Percentiles rank a stretch among this genome's conserved stretches.
Conservation (phyloP, 2,113 vertebrate species). For the Picathartes gymnocephalus region DNA sequence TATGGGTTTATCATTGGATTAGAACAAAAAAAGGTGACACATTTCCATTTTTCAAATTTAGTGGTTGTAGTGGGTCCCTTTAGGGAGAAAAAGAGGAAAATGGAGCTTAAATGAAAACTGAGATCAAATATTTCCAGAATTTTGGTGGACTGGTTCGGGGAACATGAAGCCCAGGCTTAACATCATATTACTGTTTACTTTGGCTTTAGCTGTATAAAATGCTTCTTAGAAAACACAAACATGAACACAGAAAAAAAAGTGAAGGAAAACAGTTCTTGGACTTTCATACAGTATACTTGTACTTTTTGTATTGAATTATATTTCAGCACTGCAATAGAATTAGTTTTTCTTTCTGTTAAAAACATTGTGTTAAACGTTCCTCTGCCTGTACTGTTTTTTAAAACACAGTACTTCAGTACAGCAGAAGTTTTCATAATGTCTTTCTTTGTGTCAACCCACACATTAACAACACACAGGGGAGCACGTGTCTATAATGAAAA, state of each 20-base stretch:
- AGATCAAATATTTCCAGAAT: background rate
- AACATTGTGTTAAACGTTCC: background rate
- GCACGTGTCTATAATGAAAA: background rate
- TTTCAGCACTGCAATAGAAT: background rate
- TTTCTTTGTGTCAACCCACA: background rate
- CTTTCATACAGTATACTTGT: background rate
- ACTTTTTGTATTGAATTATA: background rate
- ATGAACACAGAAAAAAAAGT: background rate
- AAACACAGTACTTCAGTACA: background rate
- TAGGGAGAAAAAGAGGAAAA: background rate
- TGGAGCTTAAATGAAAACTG: background rate
- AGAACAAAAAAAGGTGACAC: background rate
- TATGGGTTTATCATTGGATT: background rate
- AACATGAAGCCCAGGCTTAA: background rate
- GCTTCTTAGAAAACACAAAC: background rate
- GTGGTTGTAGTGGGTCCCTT: background rate
- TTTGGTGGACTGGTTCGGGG: background rate
- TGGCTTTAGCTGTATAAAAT: background rate
- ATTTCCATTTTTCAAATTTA: background rate
- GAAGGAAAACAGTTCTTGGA: background rate
- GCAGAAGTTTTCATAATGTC: background rate
- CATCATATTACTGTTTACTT: background rate
- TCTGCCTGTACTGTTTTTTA: background rate
- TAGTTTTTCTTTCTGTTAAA: background rate
- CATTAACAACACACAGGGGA: background rate